Base-by-base conservation (phyloP, 2,113 vertebrate genomes). In the Tamias sibiricus region DNA sequence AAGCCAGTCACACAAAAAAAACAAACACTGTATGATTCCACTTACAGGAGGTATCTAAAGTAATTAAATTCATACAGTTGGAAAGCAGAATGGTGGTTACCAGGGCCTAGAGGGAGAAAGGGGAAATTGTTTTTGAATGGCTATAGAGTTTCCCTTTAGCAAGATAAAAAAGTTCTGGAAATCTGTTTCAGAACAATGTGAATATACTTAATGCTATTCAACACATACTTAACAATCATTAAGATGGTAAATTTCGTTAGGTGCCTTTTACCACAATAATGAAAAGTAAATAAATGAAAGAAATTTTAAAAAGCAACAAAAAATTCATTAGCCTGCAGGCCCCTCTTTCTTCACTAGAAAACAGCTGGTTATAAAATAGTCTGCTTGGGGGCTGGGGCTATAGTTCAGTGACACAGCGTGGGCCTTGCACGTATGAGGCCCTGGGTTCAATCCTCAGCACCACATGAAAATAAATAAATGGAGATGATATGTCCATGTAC, bases 261-360 rank as follows among this genome's bases (percentile, higher is more conserved):
- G 19, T 44, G 14, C 68, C 22, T 90, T 74, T 83, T 49, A 68
- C 30, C 35, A 74, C 35, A 76, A 44, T 80, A 76, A 81, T 37
- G 44, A 44, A 80, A 79, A 9, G 14, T n/a, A 69, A 76, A 37
- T 49, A 68, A n/a, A 72, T 24, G 42, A 62, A 76, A 75, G 3
- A 44, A 62, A 28, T 74, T 88, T 74, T 26, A 32, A 68, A 82
- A 37, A 71, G 26, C 35, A 71, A 82, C 40, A 77, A 86, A 95
- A 74, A 59, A 35, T 47, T 40, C 26, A 62, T 96, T 68, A 93
- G 71, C 40, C 64, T 42, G 11, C 32, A 91, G 28, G 93, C 9
- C 24, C 17, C 37, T 26, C 22, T 80, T 85, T 62, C 75, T 52
- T 87, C 66, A 71, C 6, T 71, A 72, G 90, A 95, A 97, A 92